Base-by-base conservation (phyloP, 2,888 invertebrate species). In the Agonopterix arenella region DNA sequence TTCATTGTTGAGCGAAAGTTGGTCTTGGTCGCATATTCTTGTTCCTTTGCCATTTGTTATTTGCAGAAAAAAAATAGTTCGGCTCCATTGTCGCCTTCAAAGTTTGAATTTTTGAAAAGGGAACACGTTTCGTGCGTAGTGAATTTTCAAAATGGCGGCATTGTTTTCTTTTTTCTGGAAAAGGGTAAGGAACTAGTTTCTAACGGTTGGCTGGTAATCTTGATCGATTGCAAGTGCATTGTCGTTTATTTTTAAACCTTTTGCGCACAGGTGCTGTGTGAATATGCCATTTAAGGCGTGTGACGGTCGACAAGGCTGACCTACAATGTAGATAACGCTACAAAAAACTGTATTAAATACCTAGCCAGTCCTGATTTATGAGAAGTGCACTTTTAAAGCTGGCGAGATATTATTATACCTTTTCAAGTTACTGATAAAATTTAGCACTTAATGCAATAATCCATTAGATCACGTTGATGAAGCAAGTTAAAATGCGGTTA, bases 51-150 rank as follows among this genome's bases (percentile, higher is more conserved):
- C 68, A 66, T 68, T 69, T 70, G 64, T 72, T 66, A 69, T 66
- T 73, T 59, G 80, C 60, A 76, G 40, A 84, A 82, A 80, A 72
- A 68, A 62, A 61, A 55, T 66, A 72, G 61, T 64, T 65, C 56
- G 56, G 56, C 9, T 55, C 68, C 61, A 78, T 80, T 82, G 79
- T 79, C 58, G 52, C 65, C 52, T 57, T 58, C 42, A 52, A 61
- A 63, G 53, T 57, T 61, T 46, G 53, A 60, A 60, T 55, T 66
- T 71, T 75, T 67, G 48, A 71, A 77, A 68, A 58, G 58, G 59
- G 71, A 80, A 80, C 75, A 66, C 58, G 73, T 76, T 73, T 64
- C 59, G 28, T 28, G 28, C 51, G 59, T 62, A 50, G 53, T 62
- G 57, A 69, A 66, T 76, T 75, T 76, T 70, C 58, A 62, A 70